phyloP scores from a whole-genome alignment of 2,888 invertebrate species.

The Himalopsyche kuldschensis region DNA sequence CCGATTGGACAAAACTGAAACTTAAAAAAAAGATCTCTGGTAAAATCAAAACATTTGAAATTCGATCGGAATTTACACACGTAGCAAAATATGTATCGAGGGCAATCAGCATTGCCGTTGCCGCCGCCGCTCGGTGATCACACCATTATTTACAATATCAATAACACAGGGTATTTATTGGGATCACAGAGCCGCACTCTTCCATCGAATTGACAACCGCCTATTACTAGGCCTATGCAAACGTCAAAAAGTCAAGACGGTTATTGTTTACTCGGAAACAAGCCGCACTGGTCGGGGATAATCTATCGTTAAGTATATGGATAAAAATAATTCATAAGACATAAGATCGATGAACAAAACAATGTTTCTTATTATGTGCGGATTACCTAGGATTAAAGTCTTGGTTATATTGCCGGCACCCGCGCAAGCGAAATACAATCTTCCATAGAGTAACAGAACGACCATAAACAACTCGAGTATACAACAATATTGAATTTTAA shows the following conservation, averaged over 20 bases:
- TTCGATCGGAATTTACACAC: not conserved
- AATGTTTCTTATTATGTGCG: not conserved
- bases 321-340: not conserved
- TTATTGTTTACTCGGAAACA: not conserved
- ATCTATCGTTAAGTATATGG: not conserved
- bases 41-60: not conserved
- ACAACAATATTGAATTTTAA: no score
- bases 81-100: not conserved
- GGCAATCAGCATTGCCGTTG: not conserved
- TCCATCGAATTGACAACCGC: not conserved
- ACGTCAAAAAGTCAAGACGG: not conserved
- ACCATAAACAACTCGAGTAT: no score
- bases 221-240: not conserved
- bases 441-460: not conserved
- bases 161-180: not conserved
- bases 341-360: not conserved
- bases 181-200: not conserved
- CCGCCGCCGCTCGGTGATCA: no score
- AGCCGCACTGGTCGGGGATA: not conserved
- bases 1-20: not conserved
- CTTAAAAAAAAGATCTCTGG: not conserved
- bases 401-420: not conserved
- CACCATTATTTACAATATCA: not conserved
- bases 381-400: not conserved
- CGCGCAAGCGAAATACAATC: not conserved